Evolutionary conservation across 2,888 invertebrate species (phyloP).

Genomic region (Sarcophaga carnaria): DNA sequence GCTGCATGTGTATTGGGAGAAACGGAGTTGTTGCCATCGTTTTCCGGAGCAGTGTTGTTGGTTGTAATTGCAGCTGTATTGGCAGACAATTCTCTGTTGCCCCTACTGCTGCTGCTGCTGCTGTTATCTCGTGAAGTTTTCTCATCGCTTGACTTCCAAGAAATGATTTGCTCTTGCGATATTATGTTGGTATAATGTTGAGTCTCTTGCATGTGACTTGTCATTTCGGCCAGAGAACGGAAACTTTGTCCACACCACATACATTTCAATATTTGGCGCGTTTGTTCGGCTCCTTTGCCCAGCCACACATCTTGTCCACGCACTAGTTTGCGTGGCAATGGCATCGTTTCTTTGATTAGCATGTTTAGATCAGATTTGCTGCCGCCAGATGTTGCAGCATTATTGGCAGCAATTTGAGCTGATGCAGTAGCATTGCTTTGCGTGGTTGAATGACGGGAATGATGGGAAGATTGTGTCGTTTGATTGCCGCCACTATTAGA

Average conservation of each 20-base stretch:
- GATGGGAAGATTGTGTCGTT: conserved; percentile 63
- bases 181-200: conserved; percentile 99
- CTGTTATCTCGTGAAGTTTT: conserved; percentile 83
- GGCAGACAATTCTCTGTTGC: conserved; percentile 69
- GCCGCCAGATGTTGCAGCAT: conserved; percentile 84
- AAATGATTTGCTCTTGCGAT: conserved; percentile 97
- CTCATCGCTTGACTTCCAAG: conserved; percentile 96
- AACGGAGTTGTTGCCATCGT: conserved; percentile 38
- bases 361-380: conserved; percentile 91
- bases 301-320: conserved; percentile 99
- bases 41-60: conserved; percentile 76
- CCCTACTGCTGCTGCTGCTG: conserved; percentile 69
- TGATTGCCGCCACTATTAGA: conserved; percentile 71
- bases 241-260: conserved; percentile 99
- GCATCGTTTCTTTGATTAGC: conserved; percentile 96
- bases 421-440: conserved; percentile 49
- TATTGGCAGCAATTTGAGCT: conserved; percentile 45
- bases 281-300: conserved; percentile 98
- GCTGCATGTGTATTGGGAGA: conserved; percentile 70
- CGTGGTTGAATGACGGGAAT: conserved; percentile 65
- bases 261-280: conserved; percentile 97
- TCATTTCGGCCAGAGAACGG: conserved; percentile 97
- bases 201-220: conserved; percentile 98
- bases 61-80: conserved; percentile 89
- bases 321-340: conserved; percentile 95